These are phyloP conservation scores for Enteromius paludinosus DNA, from an alignment of 2,797 vertebrate genomes.

Conservation along the genomic window DNA sequence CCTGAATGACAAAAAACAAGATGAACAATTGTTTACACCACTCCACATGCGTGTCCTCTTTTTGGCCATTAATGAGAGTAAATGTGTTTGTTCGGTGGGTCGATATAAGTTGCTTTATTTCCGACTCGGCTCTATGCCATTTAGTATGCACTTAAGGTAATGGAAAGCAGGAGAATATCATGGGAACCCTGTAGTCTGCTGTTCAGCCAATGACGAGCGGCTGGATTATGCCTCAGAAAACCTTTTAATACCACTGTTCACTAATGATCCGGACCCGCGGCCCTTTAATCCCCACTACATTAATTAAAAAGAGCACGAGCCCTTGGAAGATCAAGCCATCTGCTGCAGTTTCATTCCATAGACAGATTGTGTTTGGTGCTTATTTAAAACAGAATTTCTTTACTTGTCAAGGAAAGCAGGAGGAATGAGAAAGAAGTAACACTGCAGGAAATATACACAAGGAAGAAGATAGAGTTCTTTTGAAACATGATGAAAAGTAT, in stretches of 20 bases:
- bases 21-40: slow-evolving; percentile 14
- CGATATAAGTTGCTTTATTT: slow-evolving; percentile 57
- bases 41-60: slow-evolving; percentile 24
- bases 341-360: slow-evolving; percentile 76
- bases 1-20: not conserved
- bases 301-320: slow-evolving; percentile 84
- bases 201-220: slow-evolving; percentile 75
- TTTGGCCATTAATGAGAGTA: slow-evolving; percentile 56
- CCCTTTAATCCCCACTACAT: slow-evolving; percentile 83
- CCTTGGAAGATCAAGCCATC: slow-evolving; percentile 79
- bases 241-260: slow-evolving; percentile 85
- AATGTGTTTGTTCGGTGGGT: slow-evolving; percentile 76
- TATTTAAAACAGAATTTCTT: slow-evolving; percentile 68
- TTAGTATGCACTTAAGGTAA: slow-evolving; percentile 75
- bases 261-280: slow-evolving; percentile 83
- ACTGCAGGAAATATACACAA: not conserved
- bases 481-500: not conserved
- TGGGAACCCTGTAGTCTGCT: slow-evolving; percentile 71
- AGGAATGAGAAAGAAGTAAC: slow-evolving; percentile 44
- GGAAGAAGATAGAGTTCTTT: slow-evolving; percentile 14
- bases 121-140: slow-evolving; percentile 73
- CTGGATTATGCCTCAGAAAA: slow-evolving; percentile 83
- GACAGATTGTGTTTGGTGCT: slow-evolving; percentile 78
- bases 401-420: slow-evolving; percentile 60
- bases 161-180: slow-evolving; percentile 78